Conservation (phyloP, 2,113 vertebrate genomes). For the Bufo bufo region DNA sequence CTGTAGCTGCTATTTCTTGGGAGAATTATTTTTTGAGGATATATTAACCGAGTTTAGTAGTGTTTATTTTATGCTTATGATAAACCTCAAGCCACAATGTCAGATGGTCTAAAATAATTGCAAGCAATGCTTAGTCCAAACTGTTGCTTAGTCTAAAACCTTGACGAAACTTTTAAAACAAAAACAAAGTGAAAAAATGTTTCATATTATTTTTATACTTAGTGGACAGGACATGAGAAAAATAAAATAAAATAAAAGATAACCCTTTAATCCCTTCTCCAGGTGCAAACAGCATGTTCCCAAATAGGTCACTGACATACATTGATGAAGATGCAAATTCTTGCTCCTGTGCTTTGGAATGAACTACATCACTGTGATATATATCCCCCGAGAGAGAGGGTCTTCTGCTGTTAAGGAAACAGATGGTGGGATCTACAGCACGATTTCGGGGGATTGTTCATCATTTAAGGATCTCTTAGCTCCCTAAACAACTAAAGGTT, state of each 20-base stretch:
- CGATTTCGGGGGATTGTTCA: background rate
- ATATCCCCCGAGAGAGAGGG: constrained; percentile 30
- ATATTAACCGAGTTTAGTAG: too few relatives aligned
- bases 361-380: constrained; percentile 29
- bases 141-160: too few relatives aligned
- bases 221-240: background rate
- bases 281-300: constrained; percentile 25
- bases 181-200: background rate
- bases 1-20: too few relatives aligned
- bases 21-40: too few relatives aligned
- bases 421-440: constrained; percentile 33
- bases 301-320: constrained; percentile 34
- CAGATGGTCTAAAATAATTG: too few relatives aligned
- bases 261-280: background rate
- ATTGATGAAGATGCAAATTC: constrained; percentile 38
- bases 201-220: background rate
- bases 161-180: background rate
- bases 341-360: background rate
- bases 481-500: constrained; percentile 6
- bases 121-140: too few relatives aligned
- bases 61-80: too few relatives aligned
- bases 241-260: background rate
- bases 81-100: too few relatives aligned
- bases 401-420: background rate
- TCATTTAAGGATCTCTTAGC: constrained; percentile 2